Evolutionary conservation across 1,140 invertebrate species (phyloP), one percentile per base, ranked within the genome.

Genomic region (Propsilocerus akamusi): DNA sequence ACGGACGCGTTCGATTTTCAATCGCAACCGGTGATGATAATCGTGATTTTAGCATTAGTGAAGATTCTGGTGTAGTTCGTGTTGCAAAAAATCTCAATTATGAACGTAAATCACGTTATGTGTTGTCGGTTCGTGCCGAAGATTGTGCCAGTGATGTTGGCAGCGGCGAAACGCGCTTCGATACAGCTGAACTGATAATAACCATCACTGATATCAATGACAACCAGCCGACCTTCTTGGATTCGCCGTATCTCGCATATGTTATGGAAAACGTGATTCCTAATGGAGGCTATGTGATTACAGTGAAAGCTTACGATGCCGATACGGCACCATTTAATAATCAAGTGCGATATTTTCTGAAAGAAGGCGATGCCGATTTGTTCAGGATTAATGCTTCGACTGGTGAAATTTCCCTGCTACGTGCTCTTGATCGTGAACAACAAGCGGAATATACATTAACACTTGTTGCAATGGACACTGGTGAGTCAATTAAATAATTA

Each of bases 41-140:
- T 66, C 75, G 85, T 28, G 88, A 94, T 63, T 94, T 90, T 58
- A 81, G 76, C 56, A 89, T 96, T 47, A 84, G 86, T 41, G 85
- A 92, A 65, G 86, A 94, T 59, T 81, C 83, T 1, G 93, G 92
- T 1, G 75, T 87, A 3, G 80, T 97, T 17, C 72, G 86, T 46
- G 85, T 95, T 1, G 83, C 86, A 5, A 91, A 91, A 68, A 88
- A 88, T 63, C 68, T 95, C 6, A 92, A 94, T 64, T 96, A 82
- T 64, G 93, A 97, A 66, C 74, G 91, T 12, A 85, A 86, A 58
- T 78, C 79, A 12, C 76, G 79, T 5, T 96, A 96, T 59, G 67
- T 79, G 17, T 64, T 97, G 50, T 85, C 76, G 0, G 79, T 97
- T 6, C 78, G 78, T 49, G 91, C 86, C 0, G 89, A 96, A 66